Evolutionary conservation across 2,888 invertebrate species (phyloP).

Genomic region (Scotopteryx bipunctaria): DNA sequence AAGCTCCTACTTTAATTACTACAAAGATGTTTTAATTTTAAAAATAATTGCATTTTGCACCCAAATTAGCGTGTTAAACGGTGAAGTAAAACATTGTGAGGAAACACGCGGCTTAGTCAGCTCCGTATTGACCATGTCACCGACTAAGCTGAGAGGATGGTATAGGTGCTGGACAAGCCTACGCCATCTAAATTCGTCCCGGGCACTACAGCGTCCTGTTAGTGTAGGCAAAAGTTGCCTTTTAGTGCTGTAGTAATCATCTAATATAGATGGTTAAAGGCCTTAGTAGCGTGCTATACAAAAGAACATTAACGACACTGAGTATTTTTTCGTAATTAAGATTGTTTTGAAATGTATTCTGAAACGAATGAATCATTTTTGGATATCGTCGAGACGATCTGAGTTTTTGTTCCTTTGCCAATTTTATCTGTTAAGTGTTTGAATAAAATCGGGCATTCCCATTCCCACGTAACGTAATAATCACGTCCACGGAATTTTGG

Average conservation of each 20-base stretch:
- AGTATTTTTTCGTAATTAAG: slow-evolving; percentile 13
- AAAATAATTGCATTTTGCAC: slow-evolving; percentile 1
- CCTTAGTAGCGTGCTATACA: too few species aligned
- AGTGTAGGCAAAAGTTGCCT: too few species aligned
- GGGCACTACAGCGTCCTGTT: too few species aligned
- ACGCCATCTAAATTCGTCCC: too few species aligned
- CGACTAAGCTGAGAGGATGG: too few species aligned
- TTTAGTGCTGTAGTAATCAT: too few species aligned
- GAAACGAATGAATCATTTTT: slow-evolving; percentile 25
- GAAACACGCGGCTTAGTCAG: too few species aligned
- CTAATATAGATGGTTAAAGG: too few species aligned
- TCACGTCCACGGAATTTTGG: slow-evolving; percentile 21
- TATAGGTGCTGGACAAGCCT: too few species aligned
- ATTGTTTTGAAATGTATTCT: slow-evolving; percentile 27
- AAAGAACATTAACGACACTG: slow-evolving; percentile 25
- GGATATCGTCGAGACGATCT: slow-evolving; percentile 22
- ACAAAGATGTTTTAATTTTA: not conserved
- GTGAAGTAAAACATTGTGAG: too few species aligned
- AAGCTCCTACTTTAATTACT: too few species aligned
- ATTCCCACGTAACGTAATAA: slow-evolving; percentile 27
- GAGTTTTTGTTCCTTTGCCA: slow-evolving; percentile 20
- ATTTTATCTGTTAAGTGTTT: slow-evolving; percentile 12
- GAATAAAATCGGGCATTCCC: slow-evolving; percentile 18
- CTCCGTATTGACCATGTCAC: too few species aligned
- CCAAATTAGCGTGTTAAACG: not conserved